These are phyloP conservation scores for Sussaba pulchella DNA, from an alignment of 2,888 invertebrate species.

Conservation along the genomic window DNA sequence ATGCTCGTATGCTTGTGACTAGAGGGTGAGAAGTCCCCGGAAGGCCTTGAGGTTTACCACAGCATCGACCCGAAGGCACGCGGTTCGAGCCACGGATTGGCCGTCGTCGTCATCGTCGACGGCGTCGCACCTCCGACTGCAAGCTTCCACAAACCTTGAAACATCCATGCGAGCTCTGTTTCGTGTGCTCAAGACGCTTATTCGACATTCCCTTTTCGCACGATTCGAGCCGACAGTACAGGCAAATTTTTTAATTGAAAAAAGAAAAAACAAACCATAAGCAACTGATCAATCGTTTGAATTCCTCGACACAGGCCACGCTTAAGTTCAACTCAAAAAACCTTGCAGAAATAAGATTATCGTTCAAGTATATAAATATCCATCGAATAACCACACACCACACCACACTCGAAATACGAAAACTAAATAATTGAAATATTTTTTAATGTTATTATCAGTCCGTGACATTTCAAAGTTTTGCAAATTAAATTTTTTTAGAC, in stretches of 20 bases:
- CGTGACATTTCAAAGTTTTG: too few relatives aligned
- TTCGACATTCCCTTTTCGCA: not conserved
- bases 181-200: not conserved
- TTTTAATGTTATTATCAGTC: too few relatives aligned
- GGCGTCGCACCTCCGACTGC: slow-evolving; percentile 48
- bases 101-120: slow-evolving; percentile 49
- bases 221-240: not conserved
- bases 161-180: slow-evolving; percentile 34
- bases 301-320: too few relatives aligned
- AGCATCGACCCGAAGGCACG: slow-evolving; percentile 62
- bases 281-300: too few relatives aligned
- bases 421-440: too few relatives aligned
- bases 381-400: too few relatives aligned
- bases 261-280: too few relatives aligned
- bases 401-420: too few relatives aligned
- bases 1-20: slow-evolving; percentile 10
- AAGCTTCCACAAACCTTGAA: slow-evolving; percentile 44
- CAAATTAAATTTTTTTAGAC: too few relatives aligned
- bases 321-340: too few relatives aligned
- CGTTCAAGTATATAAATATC: too few relatives aligned
- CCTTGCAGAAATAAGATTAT: too few relatives aligned
- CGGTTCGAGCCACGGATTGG: slow-evolving; percentile 51
- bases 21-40: slow-evolving; percentile 39
- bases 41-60: slow-evolving; percentile 64
- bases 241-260: not conserved